Evolutionary conservation across 2,113 vertebrate species (phyloP).

Genomic region (Columbina picui): DNA sequence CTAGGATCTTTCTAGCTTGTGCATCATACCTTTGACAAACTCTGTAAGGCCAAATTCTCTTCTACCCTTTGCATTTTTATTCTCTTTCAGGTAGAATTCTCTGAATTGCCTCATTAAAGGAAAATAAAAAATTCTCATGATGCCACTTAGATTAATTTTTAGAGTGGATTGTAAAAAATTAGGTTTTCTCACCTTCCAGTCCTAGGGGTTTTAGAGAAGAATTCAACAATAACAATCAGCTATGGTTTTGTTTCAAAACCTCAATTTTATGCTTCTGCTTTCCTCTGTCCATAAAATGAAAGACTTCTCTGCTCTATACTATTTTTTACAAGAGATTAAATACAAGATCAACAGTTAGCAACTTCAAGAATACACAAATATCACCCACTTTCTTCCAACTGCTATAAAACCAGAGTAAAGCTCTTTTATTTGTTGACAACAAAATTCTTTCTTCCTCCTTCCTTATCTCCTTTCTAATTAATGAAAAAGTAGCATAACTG

Average conservation of each 20-base stretch:
- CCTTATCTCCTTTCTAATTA: not conserved
- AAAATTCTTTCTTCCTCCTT: not conserved
- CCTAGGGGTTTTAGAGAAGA: not conserved
- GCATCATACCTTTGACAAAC: not conserved
- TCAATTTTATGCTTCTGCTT: not conserved
- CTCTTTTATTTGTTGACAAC: not conserved
- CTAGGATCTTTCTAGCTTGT: not conserved
- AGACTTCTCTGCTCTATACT: not conserved
- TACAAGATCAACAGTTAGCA: not conserved
- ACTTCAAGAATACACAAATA: not conserved
- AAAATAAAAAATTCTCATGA: not conserved
- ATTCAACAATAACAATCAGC: not conserved
- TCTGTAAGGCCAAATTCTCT: not conserved
- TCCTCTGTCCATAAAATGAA: not conserved
- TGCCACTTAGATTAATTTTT: not conserved
- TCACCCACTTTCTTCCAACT: not conserved
- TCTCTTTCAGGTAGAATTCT: not conserved
- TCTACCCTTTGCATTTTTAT: not conserved
- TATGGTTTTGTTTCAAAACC: not conserved
- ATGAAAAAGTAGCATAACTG: not conserved
- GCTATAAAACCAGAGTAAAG: not conserved
- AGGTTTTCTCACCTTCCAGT: not conserved
- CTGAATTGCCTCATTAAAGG: not conserved
- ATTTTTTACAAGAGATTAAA: not conserved
- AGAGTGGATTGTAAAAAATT: not conserved